Evolutionary conservation across 2,797 vertebrate genomes (phyloP), one percentile per base, ranked within the genome.

Genomic region (Spea hammondii): DNA sequence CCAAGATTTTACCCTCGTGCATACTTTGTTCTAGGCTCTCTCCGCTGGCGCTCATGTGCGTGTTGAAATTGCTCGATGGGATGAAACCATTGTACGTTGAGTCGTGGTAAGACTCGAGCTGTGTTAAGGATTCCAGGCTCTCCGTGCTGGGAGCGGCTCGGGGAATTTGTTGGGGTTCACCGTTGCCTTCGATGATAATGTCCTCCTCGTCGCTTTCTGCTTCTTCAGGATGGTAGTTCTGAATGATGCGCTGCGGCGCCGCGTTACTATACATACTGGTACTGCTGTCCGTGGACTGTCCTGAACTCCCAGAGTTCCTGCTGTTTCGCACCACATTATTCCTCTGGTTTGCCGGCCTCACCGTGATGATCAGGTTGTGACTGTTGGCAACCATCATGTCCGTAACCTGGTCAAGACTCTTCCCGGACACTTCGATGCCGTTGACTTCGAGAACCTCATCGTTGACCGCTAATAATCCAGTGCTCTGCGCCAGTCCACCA

Each of bases 371-470:
- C 84, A 99, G 95, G 90, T 99, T 98, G 88, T 97, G 95, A 88
- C 97, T 98, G 91, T 99, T 98, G 0, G 97, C 97, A 8, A 99
- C 97, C 97, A 99, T 99, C 97, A 99, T 99, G 89, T 99, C 97
- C 0, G 97, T 98, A 76, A 98, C 97, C 80, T 99, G 97, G 89
- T 99, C 97, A 7, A 99, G 93, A 66, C 95, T 97, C 81, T 98
- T 99, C 0, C 96, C 96, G 0, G 92, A 95, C 84, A 99, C 97
- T 86, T 98, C 97, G 3, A 99, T 99, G 14, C 97, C 96, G 0
- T 99, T 98, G 10, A 99, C 97, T 86, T 99, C 97, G 81, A 99
- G 88, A 5, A 99, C 97, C 86, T 99, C 97, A 0, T 99, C 97
- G 0, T 99, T 99, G 14, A 99, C 97, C 0, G 97, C 97, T 72